A percentile compares a stretch with the other conserved stretches of the same genome.
These are phyloP conservation scores for Trachelus stipa DNA, from an alignment of 2,888 invertebrate species.

Conservation along the genomic window DNA sequence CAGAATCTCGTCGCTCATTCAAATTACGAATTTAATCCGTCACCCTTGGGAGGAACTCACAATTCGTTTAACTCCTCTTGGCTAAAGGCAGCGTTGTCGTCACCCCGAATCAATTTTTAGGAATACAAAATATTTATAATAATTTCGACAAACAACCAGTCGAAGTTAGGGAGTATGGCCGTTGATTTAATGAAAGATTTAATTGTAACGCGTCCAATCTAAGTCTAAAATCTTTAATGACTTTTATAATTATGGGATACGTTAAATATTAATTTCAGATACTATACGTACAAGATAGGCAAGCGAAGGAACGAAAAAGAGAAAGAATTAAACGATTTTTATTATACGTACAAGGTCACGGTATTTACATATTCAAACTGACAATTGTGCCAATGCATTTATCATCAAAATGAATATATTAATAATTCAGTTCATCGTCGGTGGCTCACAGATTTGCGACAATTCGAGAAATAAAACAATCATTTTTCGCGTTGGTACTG, in stretches of 20 bases:
- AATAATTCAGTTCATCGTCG: neutral
- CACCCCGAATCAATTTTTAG: neutral
- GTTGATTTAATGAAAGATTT: conserved; percentile 39
- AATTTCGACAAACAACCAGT: neutral
- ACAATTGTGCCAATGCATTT: conserved; percentile 34
- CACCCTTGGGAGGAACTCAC: neutral
- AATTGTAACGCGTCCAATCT: conserved; percentile 11
- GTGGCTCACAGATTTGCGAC: neutral
- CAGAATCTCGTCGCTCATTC: neutral
- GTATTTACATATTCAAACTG: neutral
- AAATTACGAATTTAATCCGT: neutral
- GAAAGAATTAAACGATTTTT: neutral
- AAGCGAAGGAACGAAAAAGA: neutral
- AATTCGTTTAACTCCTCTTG: neutral
- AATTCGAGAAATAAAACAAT: neutral
- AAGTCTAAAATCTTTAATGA: neutral
- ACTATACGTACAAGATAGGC: neutral
- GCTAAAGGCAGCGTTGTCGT: neutral
- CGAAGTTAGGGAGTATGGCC: conserved; percentile 19
- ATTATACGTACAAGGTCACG: neutral
- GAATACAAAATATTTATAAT: neutral
- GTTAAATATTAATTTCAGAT: neutral
- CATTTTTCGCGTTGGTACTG: neutral
- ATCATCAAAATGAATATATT: conserved; percentile 15
- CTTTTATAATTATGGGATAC: neutral